Conservation (phyloP, 2,113 vertebrate species). For the Gorilla gorilla region DNA sequence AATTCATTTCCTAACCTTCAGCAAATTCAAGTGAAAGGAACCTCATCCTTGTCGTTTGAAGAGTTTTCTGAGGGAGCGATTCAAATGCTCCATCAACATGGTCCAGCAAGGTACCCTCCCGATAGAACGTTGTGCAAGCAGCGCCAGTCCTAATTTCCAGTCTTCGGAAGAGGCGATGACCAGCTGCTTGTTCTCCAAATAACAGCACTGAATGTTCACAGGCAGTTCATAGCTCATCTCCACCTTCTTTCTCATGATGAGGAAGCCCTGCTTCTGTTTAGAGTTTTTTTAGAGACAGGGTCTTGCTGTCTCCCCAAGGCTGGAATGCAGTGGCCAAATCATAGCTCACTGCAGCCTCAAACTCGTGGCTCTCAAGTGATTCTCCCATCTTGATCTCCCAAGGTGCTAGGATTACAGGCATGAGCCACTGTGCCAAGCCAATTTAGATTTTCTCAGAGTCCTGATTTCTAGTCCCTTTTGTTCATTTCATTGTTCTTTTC, state of each 20-base stretch:
- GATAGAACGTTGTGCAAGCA: neutral
- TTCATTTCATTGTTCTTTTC: neutral
- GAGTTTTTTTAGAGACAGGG: no score
- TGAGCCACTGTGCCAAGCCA: no score
- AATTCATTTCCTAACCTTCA: neutral
- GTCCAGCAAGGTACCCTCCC: accelerated
- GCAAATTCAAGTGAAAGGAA: neutral
- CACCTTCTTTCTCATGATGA: neutral
- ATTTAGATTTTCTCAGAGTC: neutral
- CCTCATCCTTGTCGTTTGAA: neutral
- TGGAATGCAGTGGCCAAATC: no score
- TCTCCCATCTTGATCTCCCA: no score
- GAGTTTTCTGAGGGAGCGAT: neutral
- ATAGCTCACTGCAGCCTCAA: no score
- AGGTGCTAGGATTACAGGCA: no score
- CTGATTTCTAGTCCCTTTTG: neutral
- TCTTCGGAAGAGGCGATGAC: neutral
- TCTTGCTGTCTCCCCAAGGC: no score
- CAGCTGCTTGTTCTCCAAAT: neutral
- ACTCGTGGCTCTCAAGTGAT: no score
- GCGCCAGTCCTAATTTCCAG: neutral
- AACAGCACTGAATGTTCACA: accelerated
- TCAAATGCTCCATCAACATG: neutral
- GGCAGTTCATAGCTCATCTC: neutral
- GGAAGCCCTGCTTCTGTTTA: neutral